Conservation (phyloP, 2,797 vertebrate species). For the Poeciliopsis paucimaculata region DNA sequence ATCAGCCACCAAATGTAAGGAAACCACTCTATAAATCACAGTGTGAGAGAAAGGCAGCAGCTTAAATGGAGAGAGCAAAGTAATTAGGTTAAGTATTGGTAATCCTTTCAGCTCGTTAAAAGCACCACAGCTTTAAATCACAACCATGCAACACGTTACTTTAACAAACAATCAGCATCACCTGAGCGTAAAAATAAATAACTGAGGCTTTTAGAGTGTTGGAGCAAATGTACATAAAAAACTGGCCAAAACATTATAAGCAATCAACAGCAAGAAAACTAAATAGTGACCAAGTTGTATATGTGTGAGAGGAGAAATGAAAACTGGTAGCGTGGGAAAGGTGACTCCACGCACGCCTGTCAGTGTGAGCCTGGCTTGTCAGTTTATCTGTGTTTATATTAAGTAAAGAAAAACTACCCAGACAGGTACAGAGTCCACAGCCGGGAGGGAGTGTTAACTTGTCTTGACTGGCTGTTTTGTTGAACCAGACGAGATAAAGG, state of each 20-base stretch:
- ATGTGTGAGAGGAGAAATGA: constrained; percentile 51
- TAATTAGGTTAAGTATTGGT: constrained; percentile 85
- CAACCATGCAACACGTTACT: constrained; percentile 46
- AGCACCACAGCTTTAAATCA: constrained; percentile 70
- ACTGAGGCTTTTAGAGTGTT: neutral
- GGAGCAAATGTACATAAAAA: constrained; percentile 17
- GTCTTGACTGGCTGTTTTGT: constrained; percentile 66
- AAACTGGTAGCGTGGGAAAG: constrained; percentile 63
- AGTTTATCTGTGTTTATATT: constrained; percentile 70
- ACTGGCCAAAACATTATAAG: neutral
- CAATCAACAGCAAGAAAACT: too few relatives aligned
- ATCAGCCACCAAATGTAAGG: constrained; percentile 43
- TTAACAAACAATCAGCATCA: constrained; percentile 20
- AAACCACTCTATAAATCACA: constrained; percentile 60
- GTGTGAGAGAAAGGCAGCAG: constrained; percentile 66
- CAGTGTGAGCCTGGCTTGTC: constrained; percentile 43
- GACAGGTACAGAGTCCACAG: constrained; percentile 77
- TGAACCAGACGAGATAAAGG: constrained; percentile 45
- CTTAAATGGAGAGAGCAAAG: constrained; percentile 63
- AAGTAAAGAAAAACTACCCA: constrained; percentile 69
- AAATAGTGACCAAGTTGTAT: neutral
- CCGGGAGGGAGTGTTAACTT: constrained; percentile 49
- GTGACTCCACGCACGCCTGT: constrained; percentile 23
- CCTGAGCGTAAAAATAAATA: constrained; percentile 2
- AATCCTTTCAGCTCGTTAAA: constrained; percentile 79